Conservation (phyloP, 2,797 vertebrate genomes). For the Natrix natrix region DNA sequence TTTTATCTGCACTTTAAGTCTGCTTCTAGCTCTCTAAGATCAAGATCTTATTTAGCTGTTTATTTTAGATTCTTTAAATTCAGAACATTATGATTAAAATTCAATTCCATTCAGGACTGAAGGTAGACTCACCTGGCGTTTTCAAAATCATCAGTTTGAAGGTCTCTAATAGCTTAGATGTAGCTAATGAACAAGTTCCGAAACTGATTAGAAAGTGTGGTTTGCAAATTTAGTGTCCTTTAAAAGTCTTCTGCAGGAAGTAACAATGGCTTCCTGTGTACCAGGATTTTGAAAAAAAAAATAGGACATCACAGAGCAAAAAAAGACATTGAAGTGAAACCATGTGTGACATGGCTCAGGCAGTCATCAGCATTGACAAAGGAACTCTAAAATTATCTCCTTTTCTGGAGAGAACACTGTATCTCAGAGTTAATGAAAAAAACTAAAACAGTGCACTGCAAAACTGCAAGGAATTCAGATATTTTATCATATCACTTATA, state of each 20-base stretch:
- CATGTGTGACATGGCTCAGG: slow-evolving; percentile 54
- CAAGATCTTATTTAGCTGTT: background rate
- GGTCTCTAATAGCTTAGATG: background rate
- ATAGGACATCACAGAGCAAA: slow-evolving; percentile 57
- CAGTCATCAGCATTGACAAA: slow-evolving; percentile 36
- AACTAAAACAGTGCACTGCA: slow-evolving; percentile 45
- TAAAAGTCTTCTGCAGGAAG: slow-evolving; percentile 54
- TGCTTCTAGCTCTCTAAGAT: background rate
- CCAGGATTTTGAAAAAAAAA: slow-evolving; percentile 70
- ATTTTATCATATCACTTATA: background rate
- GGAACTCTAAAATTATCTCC: slow-evolving; percentile 47
- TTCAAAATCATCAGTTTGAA: background rate
- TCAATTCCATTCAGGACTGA: background rate
- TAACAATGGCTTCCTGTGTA: slow-evolving; percentile 67
- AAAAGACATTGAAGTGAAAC: slow-evolving; percentile 52
- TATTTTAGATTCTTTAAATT: background rate
- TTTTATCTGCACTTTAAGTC: background rate
- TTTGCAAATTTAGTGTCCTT: background rate
- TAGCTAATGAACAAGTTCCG: background rate
- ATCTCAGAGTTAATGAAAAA: slow-evolving; percentile 4
- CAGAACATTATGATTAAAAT: background rate
- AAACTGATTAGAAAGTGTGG: background rate
- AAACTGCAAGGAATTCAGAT: slow-evolving; percentile 31
- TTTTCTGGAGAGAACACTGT: slow-evolving; percentile 13
- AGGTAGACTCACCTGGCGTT: background rate